Percentiles rank a stretch among this genome's conserved stretches.
Evolutionary conservation across 2,888 invertebrate genomes (phyloP).

Genomic region (Conops quadrifasciatus): DNA sequence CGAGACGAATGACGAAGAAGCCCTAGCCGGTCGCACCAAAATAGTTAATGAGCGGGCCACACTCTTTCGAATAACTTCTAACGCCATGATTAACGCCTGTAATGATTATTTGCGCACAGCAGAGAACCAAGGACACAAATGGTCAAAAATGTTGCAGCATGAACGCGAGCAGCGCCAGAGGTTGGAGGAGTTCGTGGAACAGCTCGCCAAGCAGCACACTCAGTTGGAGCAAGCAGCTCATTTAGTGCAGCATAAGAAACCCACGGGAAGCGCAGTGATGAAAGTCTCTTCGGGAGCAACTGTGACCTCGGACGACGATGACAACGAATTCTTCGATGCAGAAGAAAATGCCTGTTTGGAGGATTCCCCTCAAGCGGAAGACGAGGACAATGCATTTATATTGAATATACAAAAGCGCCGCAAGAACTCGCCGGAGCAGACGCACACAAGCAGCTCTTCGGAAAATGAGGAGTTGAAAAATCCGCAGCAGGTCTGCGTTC

Average conservation of each 20-base stretch:
- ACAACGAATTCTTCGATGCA: constrained; percentile 79
- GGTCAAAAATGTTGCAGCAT: constrained; percentile 91
- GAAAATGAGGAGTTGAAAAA: constrained; percentile 66
- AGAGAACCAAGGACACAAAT: constrained; percentile 88
- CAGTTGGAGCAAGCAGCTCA: constrained; percentile 90
- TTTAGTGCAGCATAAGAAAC: constrained; percentile 52
- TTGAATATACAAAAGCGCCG: constrained; percentile 69
- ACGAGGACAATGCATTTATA: constrained; percentile 67
- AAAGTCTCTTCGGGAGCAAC: constrained; percentile 48
- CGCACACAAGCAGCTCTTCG: constrained; percentile 64
- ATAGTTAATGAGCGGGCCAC: constrained; percentile 93
- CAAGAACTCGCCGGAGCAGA: constrained; percentile 59
- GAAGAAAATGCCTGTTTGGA: constrained; percentile 66
- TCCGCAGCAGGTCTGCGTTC: constrained; percentile 53
- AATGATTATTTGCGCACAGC: constrained; percentile 91
- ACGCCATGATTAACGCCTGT: constrained; percentile 96
- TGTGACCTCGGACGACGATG: constrained; percentile 72
- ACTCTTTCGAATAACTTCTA: constrained; percentile 94
- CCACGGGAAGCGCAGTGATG: constrained; percentile 1
- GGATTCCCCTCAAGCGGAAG: constrained; percentile 47
- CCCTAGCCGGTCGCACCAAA: constrained; percentile 79
- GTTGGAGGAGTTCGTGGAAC: constrained; percentile 96
- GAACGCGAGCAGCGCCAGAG: constrained; percentile 93
- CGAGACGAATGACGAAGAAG: constrained; percentile 75
- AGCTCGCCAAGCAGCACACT: constrained; percentile 95